A percentile compares a stretch with the other conserved stretches of the same genome.
phyloP scores from a whole-genome alignment of 2,888 invertebrate species.

The Eilema griseolum region DNA sequence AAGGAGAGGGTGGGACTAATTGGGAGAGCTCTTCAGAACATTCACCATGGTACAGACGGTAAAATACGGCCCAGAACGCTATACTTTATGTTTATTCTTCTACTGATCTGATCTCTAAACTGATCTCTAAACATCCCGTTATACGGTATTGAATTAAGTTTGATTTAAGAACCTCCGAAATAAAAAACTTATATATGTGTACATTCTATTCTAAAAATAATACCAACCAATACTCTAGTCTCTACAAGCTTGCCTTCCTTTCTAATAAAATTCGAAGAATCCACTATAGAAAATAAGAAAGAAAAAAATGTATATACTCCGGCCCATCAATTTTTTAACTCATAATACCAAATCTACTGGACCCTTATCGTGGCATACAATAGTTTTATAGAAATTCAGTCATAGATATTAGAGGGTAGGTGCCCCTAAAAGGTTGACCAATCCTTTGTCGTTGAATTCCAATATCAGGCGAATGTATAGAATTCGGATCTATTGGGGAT shows the following conservation, averaged over 20 bases:
- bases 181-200: too few relatives aligned
- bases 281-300: constrained; percentile 34
- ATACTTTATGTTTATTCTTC: too few relatives aligned
- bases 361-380: constrained; percentile 54
- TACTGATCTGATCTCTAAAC: too few relatives aligned
- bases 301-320: constrained; percentile 53
- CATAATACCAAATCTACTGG: constrained; percentile 47
- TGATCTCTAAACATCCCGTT: too few relatives aligned
- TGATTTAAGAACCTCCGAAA: too few relatives aligned
- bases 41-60: too few relatives aligned
- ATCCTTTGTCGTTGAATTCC: constrained; percentile 80
- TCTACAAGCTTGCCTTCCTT: not conserved
- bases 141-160: too few relatives aligned
- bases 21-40: too few relatives aligned
- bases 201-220: too few relatives aligned
- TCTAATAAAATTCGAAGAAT: constrained; percentile 20
- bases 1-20: too few relatives aligned
- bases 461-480: constrained; percentile 77
- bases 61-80: too few relatives aligned
- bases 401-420: constrained; percentile 54
- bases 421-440: constrained; percentile 76
- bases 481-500: constrained; percentile 64
- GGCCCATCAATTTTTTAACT: constrained; percentile 46
- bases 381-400: constrained; percentile 54
- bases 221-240: not conserved